phyloP scores from a whole-genome alignment of 2,113 vertebrate species.

The Cheilinus undulatus region DNA sequence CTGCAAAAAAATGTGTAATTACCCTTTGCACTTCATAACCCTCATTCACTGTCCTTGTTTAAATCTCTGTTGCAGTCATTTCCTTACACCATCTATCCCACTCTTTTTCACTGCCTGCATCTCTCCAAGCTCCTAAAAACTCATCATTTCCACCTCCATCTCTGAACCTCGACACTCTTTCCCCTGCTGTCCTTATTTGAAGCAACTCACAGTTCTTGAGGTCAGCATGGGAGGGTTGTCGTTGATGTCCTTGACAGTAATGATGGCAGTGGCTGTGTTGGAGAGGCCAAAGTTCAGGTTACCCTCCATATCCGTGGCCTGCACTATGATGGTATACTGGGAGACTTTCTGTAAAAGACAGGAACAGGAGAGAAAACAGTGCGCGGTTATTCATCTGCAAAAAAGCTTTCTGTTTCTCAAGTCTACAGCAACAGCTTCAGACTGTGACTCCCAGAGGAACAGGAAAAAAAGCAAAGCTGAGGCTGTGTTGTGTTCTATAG shows the following conservation, averaged over 20 bases:
- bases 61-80: slow-evolving; percentile 31
- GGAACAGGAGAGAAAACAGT: slow-evolving; percentile 21
- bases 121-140: slow-evolving; percentile 6
- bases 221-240: slow-evolving; percentile 97
- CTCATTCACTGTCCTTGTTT: slow-evolving; percentile 32
- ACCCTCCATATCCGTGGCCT: slow-evolving; percentile 98
- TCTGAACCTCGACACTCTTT: slow-evolving; percentile 34
- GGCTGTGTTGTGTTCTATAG: slow-evolving; percentile 39
- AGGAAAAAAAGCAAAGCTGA: slow-evolving; percentile 27
- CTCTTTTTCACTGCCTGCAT: slow-evolving; percentile 1
- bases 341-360: slow-evolving; percentile 90
- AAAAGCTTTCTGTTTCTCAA: slow-evolving; percentile 18
- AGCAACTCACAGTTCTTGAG: slow-evolving; percentile 88
- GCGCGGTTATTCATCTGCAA: slow-evolving; percentile 44
- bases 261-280: slow-evolving; percentile 95
- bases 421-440: slow-evolving; percentile 31
- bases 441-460: slow-evolving; percentile 38
- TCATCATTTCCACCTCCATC: slow-evolving; percentile 17
- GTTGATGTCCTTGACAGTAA: slow-evolving; percentile 93
- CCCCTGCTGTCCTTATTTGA: slow-evolving; percentile 15
- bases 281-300: slow-evolving; percentile 96
- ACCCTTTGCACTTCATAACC: slow-evolving; percentile 24
- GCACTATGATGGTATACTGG: slow-evolving; percentile 94
- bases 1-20: slow-evolving; percentile 41
- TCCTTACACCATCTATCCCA: background rate